These are phyloP conservation scores for Xestobium rufovillosum DNA, from an alignment of 2,888 invertebrate species.

Conservation along the genomic window DNA sequence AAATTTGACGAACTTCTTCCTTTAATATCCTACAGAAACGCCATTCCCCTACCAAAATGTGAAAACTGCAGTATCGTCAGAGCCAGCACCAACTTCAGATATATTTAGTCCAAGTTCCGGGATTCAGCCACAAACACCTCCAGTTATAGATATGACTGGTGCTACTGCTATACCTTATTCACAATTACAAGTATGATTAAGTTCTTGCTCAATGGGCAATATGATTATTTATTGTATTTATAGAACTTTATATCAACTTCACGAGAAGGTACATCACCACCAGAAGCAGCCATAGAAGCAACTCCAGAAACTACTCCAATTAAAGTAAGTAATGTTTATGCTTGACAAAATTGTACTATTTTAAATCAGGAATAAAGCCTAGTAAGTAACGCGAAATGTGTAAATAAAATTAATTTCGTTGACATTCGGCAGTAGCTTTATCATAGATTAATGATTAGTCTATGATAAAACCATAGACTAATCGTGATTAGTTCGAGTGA, in stretches of 20 bases:
- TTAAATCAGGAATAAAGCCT: too few relatives aligned
- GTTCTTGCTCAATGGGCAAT: constrained; percentile 15
- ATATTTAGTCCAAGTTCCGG: constrained; percentile 38
- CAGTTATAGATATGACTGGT: constrained; percentile 38
- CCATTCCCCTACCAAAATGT: constrained; percentile 31
- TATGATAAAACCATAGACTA: too few relatives aligned
- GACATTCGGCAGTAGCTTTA: too few relatives aligned
- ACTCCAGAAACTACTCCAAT: constrained; percentile 85
- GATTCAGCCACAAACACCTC: constrained; percentile 38
- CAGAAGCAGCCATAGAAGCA: constrained; percentile 82
- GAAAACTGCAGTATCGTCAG: constrained; percentile 29
- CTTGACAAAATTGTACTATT: too few relatives aligned
- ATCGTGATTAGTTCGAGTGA: too few relatives aligned
- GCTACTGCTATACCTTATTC: constrained; percentile 46
- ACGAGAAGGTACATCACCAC: constrained; percentile 62
- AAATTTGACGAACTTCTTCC: too few relatives aligned
- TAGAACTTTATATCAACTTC: too few relatives aligned
- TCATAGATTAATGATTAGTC: too few relatives aligned
- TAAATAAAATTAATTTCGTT: too few relatives aligned
- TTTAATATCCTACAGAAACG: constrained; percentile 29
- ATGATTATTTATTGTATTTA: too few relatives aligned
- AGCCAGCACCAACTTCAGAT: too few relatives aligned
- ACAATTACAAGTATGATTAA: constrained; percentile 37
- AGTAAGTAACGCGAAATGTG: too few relatives aligned
- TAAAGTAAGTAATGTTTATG: constrained; percentile 44